Percentiles rank a stretch among this genome's conserved stretches.
Conservation (phyloP, 2,797 vertebrate species). For the Microctenopoma lineatum region DNA sequence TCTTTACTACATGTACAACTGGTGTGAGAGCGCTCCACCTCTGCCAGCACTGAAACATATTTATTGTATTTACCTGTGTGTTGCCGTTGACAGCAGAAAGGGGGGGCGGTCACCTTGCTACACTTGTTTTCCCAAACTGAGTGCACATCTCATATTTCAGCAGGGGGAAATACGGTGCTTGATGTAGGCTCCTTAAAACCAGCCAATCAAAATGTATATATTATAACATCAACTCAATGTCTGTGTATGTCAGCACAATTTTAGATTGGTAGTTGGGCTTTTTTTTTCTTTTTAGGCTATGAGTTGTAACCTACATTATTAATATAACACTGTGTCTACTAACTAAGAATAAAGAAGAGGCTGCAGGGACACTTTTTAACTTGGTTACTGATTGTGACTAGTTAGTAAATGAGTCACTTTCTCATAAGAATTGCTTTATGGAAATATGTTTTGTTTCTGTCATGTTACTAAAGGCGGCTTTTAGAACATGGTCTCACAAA, state of each 20-base stretch:
- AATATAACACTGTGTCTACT: not conserved
- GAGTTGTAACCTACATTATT: too few species aligned
- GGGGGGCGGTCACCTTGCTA: not conserved
- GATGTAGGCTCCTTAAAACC: not conserved
- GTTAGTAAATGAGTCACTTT: not conserved
- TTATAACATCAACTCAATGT: too few species aligned
- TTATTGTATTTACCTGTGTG: not conserved
- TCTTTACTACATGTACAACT: too few species aligned
- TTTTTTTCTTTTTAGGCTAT: too few species aligned
- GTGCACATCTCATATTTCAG: constrained; percentile 26
- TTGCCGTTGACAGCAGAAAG: constrained; percentile 6
- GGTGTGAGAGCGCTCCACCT: not conserved
- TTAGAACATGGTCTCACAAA: not conserved
- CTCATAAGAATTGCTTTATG: too few species aligned
- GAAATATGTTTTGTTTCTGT: not conserved
- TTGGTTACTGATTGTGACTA: not conserved
- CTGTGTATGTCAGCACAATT: too few species aligned
- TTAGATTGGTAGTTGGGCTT: too few species aligned
- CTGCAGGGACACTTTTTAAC: not conserved
- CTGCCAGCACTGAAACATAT: not conserved
- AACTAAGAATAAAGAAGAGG: not conserved
- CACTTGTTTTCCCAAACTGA: constrained; percentile 15
- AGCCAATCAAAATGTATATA: too few species aligned
- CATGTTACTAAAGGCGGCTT: not conserved
- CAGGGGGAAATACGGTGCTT: not conserved